Percentiles rank a stretch among this genome's conserved stretches.
phyloP scores from a whole-genome alignment of 1,140 invertebrate genomes.

The Oppia nitens region DNA sequence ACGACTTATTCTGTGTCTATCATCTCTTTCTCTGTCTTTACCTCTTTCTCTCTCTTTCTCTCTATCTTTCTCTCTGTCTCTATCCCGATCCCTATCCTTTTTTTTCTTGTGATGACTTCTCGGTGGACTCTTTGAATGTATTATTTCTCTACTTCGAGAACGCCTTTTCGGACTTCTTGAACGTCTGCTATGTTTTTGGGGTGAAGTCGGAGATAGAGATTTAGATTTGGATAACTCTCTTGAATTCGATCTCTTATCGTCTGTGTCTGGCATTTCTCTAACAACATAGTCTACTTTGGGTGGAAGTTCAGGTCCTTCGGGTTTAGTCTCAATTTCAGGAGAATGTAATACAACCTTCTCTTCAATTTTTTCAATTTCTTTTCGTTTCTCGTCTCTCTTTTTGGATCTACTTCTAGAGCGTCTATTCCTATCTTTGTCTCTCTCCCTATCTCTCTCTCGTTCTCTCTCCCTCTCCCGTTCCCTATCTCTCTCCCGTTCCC shows the following conservation, averaged over 20 bases:
- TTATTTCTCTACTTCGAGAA: background rate
- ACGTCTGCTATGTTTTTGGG: background rate
- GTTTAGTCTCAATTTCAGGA: background rate
- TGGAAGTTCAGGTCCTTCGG: background rate
- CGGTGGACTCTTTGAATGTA: no score
- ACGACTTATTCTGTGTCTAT: background rate
- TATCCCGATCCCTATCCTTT: no score
- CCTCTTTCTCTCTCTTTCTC: no score
- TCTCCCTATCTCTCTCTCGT: conserved; percentile 7
- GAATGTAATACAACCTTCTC: background rate
- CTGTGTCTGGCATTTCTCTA: background rate
- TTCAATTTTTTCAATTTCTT: background rate
- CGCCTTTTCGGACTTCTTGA: background rate
- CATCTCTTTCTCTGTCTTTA: conserved; percentile 1
- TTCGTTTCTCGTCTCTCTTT: background rate
- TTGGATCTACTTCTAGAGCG: background rate
- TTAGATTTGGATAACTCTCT: background rate
- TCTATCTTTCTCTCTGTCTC: no score
- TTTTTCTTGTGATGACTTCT: no score
- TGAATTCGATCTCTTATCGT: background rate
- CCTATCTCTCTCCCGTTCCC: conserved; percentile 19
- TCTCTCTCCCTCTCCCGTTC: background rate
- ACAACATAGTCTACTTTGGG: background rate
- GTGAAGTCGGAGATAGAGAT: background rate
- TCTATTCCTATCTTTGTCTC: no score